A percentile compares a stretch with the other conserved stretches of the same genome.
Evolutionary conservation across 2,888 invertebrate genomes (phyloP).

Genomic region (Griposia aprilina): DNA sequence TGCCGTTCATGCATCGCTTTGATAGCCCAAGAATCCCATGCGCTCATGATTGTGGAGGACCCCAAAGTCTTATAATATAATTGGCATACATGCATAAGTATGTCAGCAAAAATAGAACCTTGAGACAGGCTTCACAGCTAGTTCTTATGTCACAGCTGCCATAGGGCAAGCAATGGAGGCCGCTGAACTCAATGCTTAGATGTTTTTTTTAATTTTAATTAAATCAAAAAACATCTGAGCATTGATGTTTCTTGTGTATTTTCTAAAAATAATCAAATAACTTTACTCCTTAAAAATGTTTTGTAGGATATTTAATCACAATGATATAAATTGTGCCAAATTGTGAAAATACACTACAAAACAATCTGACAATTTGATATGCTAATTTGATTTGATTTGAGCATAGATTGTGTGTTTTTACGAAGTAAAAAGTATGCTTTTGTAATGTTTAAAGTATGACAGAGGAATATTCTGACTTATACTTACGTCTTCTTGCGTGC

Average conservation of each 20-base stretch:
- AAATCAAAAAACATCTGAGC: not conserved
- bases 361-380: too few relatives aligned
- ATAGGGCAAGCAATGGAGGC: not conserved
- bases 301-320: too few relatives aligned
- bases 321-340: too few relatives aligned
- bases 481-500: conserved; percentile 8
- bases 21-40: not conserved
- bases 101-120: not conserved
- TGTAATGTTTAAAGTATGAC: not conserved
- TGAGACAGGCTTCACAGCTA: not conserved
- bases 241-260: not conserved
- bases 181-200: not conserved
- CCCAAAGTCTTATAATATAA: not conserved
- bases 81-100: not conserved
- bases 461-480: not conserved
- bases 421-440: not conserved
- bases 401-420: too few relatives aligned
- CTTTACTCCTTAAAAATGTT: not conserved
- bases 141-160: too few relatives aligned
- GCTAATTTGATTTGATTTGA: not conserved
- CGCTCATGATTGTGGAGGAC: not conserved
- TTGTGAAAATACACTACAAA: too few relatives aligned
- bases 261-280: not conserved
- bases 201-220: not conserved
- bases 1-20: not conserved